These are phyloP conservation scores for Apteryx mantelli DNA, from an alignment of 2,113 vertebrate species.

Conservation along the genomic window DNA sequence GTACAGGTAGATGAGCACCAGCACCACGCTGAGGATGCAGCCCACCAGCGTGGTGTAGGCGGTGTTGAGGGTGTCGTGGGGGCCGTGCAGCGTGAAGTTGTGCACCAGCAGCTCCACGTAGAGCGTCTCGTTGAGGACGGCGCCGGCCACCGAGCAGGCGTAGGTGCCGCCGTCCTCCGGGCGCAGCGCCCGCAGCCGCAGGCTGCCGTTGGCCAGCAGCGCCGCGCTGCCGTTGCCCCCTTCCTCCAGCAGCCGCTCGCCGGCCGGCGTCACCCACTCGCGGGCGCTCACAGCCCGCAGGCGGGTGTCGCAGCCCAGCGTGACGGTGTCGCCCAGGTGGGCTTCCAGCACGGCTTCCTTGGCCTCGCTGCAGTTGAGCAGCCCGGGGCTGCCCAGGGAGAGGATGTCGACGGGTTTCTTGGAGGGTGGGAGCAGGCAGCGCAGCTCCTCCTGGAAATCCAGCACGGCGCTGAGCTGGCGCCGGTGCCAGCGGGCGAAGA, in stretches of 20 bases:
- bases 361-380: conserved; percentile 92
- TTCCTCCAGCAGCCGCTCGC: conserved; percentile 73
- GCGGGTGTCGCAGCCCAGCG: conserved; percentile 90
- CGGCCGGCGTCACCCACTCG: conserved; percentile 87
- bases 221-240: conserved; percentile 80
- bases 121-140: conserved; percentile 91
- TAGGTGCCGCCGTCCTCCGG: conserved; percentile 89
- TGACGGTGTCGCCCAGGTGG: conserved; percentile 84
- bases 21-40: conserved; percentile 93
- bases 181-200: conserved; percentile 80
- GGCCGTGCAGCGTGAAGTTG: conserved; percentile 87
- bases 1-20: conserved; percentile 96
- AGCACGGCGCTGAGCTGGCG: conserved; percentile 87
- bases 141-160: conserved; percentile 87
- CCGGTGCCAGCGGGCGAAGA: conserved; percentile 87
- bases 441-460: conserved; percentile 90
- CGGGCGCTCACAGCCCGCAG: conserved; percentile 79
- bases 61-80: conserved; percentile 90
- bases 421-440: conserved; percentile 67
- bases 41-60: conserved; percentile 97
- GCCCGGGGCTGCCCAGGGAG: conserved; percentile 72
- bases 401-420: conserved; percentile 76
- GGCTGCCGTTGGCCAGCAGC: conserved; percentile 82
- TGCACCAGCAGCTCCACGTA: conserved; percentile 92
- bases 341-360: conserved; percentile 84